Evolutionary conservation across 2,888 invertebrate species (phyloP).

Genomic region (Polia nebulosa): DNA sequence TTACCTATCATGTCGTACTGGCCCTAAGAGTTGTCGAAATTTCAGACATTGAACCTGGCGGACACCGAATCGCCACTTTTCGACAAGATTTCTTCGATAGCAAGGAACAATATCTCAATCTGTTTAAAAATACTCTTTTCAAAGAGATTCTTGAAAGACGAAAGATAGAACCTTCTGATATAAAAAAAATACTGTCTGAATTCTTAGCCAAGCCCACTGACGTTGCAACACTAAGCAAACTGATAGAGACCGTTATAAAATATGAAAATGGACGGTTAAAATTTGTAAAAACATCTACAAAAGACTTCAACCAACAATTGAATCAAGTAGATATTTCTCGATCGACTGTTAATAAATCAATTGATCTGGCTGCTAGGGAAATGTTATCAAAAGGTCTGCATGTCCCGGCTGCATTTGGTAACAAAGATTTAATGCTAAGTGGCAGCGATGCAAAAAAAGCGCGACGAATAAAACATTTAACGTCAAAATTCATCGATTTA

Average conservation of each 20-base stretch:
- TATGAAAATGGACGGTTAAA: constrained; percentile 27
- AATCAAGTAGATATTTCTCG: constrained; percentile 18
- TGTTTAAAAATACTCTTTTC: constrained; percentile 38
- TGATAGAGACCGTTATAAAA: constrained; percentile 40
- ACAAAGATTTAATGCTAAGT: constrained; percentile 42
- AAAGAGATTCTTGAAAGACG: constrained; percentile 3
- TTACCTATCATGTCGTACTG: constrained; percentile 49
- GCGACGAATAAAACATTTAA: constrained; percentile 2
- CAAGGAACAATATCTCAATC: constrained; percentile 22
- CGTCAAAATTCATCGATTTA: neutral
- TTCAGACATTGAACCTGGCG: constrained; percentile 26
- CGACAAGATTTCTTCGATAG: constrained; percentile 37
- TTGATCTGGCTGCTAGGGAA: constrained; percentile 17
- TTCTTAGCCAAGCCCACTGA: constrained; percentile 7
- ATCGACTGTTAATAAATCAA: constrained; percentile 26
- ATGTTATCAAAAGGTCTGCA: constrained; percentile 32
- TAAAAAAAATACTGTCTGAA: neutral
- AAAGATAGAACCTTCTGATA: neutral
- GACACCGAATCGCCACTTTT: constrained; percentile 35
- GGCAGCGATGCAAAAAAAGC: constrained; percentile 23
- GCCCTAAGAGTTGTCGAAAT: constrained; percentile 37
- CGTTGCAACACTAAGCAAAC: constrained; percentile 23
- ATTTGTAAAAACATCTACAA: constrained; percentile 6
- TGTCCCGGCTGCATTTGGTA: constrained; percentile 52
- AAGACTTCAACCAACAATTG: constrained; percentile 16